Evolutionary conservation across 2,797 vertebrate species (phyloP).

Genomic region (Eulemur coronatus): DNA sequence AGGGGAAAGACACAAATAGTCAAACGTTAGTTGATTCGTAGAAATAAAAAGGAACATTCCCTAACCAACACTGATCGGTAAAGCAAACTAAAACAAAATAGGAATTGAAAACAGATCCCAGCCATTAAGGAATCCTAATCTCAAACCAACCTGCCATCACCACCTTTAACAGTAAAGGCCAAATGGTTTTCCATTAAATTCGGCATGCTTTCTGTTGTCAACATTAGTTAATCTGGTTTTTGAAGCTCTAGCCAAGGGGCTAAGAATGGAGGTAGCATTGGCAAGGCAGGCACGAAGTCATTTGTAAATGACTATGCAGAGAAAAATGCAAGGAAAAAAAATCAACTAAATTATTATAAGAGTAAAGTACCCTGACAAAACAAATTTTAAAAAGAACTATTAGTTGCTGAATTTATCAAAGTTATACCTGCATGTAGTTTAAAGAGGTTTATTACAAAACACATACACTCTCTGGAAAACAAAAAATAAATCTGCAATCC

Average conservation of each 20-base stretch:
- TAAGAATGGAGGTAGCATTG: not conserved
- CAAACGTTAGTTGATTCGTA: not conserved
- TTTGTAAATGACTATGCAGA: not conserved
- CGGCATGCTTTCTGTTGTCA: accelerated
- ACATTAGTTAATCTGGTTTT: not conserved
- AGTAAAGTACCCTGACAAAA: not conserved
- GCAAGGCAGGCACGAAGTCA: not conserved
- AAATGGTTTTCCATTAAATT: not conserved
- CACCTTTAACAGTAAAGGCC: too few relatives aligned
- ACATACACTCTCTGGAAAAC: not conserved
- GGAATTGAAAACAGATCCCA: not conserved
- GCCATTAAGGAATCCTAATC: not conserved
- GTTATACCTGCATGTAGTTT: not conserved
- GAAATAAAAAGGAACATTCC: not conserved
- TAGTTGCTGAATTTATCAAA: not conserved
- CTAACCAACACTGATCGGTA: not conserved
- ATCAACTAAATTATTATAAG: not conserved
- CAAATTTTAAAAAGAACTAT: not conserved
- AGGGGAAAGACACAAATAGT: not conserved
- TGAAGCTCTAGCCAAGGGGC: not conserved
- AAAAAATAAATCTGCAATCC: not conserved
- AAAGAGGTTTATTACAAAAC: not conserved
- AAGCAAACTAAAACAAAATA: not conserved
- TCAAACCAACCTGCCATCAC: not conserved
- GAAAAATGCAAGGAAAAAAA: not conserved